These are phyloP conservation scores for Hippocampus zosterae DNA, from an alignment of 2,113 vertebrate species.

Conservation along the genomic window DNA sequence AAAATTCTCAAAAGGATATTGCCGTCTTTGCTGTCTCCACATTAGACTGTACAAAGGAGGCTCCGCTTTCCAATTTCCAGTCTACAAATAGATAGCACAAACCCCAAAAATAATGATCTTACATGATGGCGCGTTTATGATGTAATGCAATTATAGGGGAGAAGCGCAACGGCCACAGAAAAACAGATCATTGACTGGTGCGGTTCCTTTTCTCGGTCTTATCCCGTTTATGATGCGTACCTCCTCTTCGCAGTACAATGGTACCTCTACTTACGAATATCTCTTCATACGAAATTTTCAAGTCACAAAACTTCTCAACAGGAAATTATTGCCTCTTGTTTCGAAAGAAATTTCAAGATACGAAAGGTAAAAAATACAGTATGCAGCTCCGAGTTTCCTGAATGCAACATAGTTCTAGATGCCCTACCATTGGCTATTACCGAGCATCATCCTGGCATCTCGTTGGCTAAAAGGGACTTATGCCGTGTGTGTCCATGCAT, in stretches of 20 bases:
- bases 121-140: conserved; percentile 36
- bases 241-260: background rate
- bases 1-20: conserved; percentile 36
- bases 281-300: background rate
- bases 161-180: background rate
- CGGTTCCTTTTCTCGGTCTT: background rate
- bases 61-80: conserved; percentile 18
- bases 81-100: conserved; percentile 28
- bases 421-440: too few species aligned
- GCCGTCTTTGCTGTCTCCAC: conserved; percentile 30
- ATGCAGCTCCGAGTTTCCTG: too few species aligned
- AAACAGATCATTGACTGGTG: background rate
- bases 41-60: conserved; percentile 31
- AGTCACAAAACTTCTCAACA: too few species aligned
- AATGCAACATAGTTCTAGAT: too few species aligned
- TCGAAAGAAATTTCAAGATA: too few species aligned
- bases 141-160: conserved; percentile 17
- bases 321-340: too few species aligned
- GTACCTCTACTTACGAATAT: too few species aligned
- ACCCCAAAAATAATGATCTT: conserved; percentile 39
- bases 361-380: too few species aligned
- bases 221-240: background rate
- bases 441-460: too few species aligned
- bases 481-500: too few species aligned
- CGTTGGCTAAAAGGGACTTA: too few species aligned